Conservation (phyloP, 2,797 vertebrate species). For the Mionectes olivaceus region DNA sequence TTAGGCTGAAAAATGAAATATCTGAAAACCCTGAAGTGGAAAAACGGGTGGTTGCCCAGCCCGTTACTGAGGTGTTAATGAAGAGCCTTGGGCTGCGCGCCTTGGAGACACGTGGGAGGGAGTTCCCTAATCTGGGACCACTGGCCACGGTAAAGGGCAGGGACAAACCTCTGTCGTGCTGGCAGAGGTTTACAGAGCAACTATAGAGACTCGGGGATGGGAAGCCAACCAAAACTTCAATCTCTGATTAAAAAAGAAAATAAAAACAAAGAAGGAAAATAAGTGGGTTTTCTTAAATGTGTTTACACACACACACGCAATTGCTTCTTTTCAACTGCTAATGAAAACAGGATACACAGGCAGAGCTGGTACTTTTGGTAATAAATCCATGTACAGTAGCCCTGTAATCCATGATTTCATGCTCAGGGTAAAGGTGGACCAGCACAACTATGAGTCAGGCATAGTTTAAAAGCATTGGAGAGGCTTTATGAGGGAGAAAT, state of each 20-base stretch:
- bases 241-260: slow-evolving; percentile 27
- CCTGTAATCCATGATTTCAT: neutral
- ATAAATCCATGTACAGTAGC: neutral
- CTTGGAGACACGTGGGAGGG: neutral
- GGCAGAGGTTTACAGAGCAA: neutral
- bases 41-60: neutral
- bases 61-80: neutral
- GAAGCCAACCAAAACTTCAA: slow-evolving; percentile 30
- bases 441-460: neutral
- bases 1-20: neutral
- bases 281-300: neutral
- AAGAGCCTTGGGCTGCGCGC: neutral
- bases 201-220: neutral
- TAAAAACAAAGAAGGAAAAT: slow-evolving; percentile 42
- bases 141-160: neutral
- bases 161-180: neutral
- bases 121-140: neutral
- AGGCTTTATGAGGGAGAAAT: neutral
- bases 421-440: neutral
- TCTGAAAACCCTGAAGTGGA: neutral
- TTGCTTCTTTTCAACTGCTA: neutral
- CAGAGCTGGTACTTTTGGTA: neutral
- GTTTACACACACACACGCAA: neutral
- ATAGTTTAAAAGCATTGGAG: neutral
- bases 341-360: neutral